A percentile compares a stretch with the other conserved stretches of the same genome.
Conservation (phyloP, 2,113 vertebrate species). For the Ifrita kowaldi region DNA sequence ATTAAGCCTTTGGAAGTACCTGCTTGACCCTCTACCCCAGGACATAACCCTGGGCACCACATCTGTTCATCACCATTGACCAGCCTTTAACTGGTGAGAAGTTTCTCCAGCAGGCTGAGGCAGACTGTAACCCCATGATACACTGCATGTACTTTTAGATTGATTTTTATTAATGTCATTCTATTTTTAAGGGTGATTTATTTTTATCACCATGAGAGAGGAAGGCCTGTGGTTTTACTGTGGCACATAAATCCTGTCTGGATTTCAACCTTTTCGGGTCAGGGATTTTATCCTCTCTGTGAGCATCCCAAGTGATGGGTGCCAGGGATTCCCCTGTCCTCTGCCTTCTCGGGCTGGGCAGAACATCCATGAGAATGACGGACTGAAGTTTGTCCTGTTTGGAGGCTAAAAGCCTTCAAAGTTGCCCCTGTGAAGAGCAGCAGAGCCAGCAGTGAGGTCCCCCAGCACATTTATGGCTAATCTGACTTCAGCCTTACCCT, state of each 20-base stretch:
- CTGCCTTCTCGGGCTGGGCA: accelerated
- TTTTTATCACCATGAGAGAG: constrained; percentile 41
- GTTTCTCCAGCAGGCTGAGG: not conserved
- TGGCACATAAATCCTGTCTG: constrained; percentile 14
- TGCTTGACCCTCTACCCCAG: not conserved
- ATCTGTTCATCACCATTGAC: not conserved
- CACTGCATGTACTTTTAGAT: constrained; percentile 23
- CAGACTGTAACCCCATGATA: not conserved
- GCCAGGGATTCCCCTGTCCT: not conserved
- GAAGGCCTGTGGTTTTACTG: constrained; percentile 13
- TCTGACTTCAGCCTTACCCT: not conserved
- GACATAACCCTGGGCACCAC: not conserved
- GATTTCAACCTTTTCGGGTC: constrained; percentile 42
- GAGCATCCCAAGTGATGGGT: not conserved
- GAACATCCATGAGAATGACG: not conserved
- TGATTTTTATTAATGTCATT: constrained; percentile 55
- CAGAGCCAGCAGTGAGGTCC: not conserved
- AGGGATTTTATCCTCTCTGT: constrained; percentile 34
- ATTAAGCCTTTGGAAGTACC: not conserved
- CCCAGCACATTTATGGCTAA: not conserved
- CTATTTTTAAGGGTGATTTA: constrained; percentile 62
- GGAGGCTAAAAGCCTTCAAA: not conserved
- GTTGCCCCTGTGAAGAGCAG: not conserved
- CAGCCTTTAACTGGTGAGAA: not conserved
- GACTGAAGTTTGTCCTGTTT: not conserved